Evolutionary conservation across 2,888 invertebrate genomes (phyloP), one percentile per base, ranked within the genome.

Genomic region (Metacarcinus magister): DNA sequence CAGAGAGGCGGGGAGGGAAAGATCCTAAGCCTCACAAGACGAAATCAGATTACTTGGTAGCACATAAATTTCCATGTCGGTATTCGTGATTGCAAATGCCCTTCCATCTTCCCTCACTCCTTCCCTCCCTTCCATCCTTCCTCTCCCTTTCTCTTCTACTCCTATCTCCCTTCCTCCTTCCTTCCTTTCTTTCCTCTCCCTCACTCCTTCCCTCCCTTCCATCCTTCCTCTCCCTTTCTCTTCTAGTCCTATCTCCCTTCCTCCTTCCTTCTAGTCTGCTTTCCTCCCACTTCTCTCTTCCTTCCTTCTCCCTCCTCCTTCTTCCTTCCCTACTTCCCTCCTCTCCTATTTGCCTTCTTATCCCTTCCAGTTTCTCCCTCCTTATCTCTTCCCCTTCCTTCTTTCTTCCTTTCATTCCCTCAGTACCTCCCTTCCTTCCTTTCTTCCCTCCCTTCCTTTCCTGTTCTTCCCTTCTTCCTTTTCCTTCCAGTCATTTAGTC

Each of bases 31-130:
- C 75, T 28, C 75, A n/a, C 75, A 23, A 75, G 75, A 75, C 75
- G 75, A 75, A 28, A 75, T 75, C 75, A 75, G 75, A 75, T 75
- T 28, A 75, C n/a, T 28, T 3, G 7, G 75, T 75, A 75, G n/a
- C n/a, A 75, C 67, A 67, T 28, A 75, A 75, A 75, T 75, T 75
- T 75, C 75, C 75, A 75, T 75, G 54, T 75, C 75, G 8, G 75
- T 75, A 75, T n/a, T 75, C 28, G 75, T 75, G 28, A 75, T 75
- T 75, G 75, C 28, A 28, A 75, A 75, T 75, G 75, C n/a, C 8
- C 8, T n/a, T 8, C 75, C 19, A 10, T 19, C 54, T 54, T 54
- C 19, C 54, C 39, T 39, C 39, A 10, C 54, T n/a, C 8, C n/a
- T 4, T 23, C n/a, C 75, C n/a, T 75, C 0, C 28, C 4, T 28